phyloP scores from a whole-genome alignment of 2,113 vertebrate genomes.

The Brachypodius melanocephalos region DNA sequence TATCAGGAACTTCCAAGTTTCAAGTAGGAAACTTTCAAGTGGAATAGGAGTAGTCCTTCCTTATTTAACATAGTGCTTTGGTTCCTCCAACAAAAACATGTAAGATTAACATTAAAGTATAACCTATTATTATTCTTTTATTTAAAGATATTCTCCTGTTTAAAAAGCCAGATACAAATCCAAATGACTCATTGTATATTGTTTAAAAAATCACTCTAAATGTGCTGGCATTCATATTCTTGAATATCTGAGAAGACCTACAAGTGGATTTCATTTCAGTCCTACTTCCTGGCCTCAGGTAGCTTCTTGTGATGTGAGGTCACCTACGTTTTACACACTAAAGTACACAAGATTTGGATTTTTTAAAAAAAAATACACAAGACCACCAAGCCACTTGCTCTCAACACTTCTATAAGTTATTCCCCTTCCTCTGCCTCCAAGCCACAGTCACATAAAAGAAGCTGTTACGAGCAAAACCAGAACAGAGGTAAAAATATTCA shows the following conservation, averaged over 20 bases:
- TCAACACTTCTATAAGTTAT: background rate
- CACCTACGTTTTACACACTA: background rate
- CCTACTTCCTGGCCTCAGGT: background rate
- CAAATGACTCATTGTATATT: background rate
- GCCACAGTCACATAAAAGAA: background rate
- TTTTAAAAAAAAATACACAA: background rate
- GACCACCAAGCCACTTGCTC: background rate
- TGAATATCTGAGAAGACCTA: background rate
- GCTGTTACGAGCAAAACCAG: background rate
- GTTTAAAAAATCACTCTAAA: background rate
- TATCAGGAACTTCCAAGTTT: background rate
- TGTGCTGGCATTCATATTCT: background rate
- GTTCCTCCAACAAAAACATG: background rate
- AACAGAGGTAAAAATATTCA: background rate
- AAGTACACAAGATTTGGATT: background rate
- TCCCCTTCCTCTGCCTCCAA: background rate
- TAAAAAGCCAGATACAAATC: background rate
- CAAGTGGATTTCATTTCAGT: background rate
- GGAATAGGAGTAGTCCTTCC: background rate
- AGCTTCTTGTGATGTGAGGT: background rate
- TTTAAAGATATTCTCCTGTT: background rate
- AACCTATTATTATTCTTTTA: background rate
- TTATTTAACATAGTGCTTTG: fast-evolving
- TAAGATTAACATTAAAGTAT: background rate
- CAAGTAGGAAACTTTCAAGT: background rate